phyloP scores from a whole-genome alignment of 1,140 invertebrate species.

The Sinonovacula constricta region DNA sequence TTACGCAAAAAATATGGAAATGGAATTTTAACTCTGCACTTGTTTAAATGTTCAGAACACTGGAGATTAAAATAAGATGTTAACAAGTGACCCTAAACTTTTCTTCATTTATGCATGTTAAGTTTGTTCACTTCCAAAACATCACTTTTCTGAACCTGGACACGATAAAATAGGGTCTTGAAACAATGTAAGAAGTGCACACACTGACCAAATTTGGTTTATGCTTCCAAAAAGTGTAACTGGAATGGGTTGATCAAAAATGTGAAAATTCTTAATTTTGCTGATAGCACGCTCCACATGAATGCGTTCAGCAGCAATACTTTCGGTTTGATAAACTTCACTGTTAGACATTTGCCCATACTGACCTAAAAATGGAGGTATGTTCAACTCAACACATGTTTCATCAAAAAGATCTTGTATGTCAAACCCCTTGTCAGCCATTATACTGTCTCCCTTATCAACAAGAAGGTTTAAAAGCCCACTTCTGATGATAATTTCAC shows the following conservation, averaged over 20 bases:
- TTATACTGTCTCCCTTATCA: conserved; percentile 4
- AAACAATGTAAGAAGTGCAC: not conserved
- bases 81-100: too few relatives aligned
- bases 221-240: not conserved
- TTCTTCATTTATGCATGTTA: too few relatives aligned
- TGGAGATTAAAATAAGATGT: too few relatives aligned
- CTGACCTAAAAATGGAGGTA: not conserved
- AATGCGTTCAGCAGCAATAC: conserved; percentile 2
- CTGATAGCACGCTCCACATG: conserved; percentile 13
- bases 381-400: not conserved
- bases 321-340: not conserved
- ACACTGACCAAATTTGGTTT: conserved; percentile 2
- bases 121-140: too few relatives aligned
- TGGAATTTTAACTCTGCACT: too few relatives aligned
- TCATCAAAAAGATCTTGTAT: conserved; percentile 6
- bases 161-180: conserved; percentile 8
- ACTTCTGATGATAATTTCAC: not conserved
- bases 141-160: not conserved
- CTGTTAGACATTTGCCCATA: not conserved
- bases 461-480: not conserved
- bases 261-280: not conserved
- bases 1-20: too few relatives aligned
- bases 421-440: too few relatives aligned
- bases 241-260: conserved; percentile 7
- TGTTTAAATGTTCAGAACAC: too few relatives aligned